Conservation (phyloP, 2,888 invertebrate species). For the Eurytoma adleriae region DNA sequence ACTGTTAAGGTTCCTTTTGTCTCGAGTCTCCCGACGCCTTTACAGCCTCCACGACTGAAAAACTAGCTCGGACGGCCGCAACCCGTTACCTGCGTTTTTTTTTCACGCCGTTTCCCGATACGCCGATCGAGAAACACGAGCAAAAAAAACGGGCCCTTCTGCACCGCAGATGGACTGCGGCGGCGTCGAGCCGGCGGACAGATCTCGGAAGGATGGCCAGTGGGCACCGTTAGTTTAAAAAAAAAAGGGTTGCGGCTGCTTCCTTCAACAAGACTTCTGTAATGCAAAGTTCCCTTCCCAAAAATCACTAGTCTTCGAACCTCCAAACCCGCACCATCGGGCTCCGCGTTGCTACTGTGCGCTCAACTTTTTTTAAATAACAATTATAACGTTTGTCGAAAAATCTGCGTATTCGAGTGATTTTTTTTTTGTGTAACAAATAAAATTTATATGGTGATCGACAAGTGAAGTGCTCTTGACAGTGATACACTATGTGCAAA, state of each 20-base stretch:
- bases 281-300: conserved; percentile 39
- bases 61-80: conserved; percentile 38
- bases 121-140: conserved; percentile 32
- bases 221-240: conserved; percentile 38
- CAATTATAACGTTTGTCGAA: too few relatives aligned
- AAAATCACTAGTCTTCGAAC: conserved; percentile 49
- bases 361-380: background rate
- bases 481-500: conserved; percentile 2
- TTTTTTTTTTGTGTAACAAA: too few relatives aligned
- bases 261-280: conserved; percentile 45
- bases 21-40: background rate
- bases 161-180: conserved; percentile 56
- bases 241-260: conserved; percentile 54
- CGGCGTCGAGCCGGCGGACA: conserved; percentile 54
- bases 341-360: background rate
- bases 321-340: conserved; percentile 45
- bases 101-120: conserved; percentile 58
- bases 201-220: conserved; percentile 42
- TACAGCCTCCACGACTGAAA: background rate
- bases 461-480: background rate
- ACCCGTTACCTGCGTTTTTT: conserved; percentile 63
- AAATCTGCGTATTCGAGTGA: too few relatives aligned
- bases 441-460: background rate
- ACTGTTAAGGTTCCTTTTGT: conserved; percentile 5
- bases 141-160: conserved; percentile 56